phyloP scores from a whole-genome alignment of 2,113 vertebrate species.

The Sorex fumeus region DNA sequence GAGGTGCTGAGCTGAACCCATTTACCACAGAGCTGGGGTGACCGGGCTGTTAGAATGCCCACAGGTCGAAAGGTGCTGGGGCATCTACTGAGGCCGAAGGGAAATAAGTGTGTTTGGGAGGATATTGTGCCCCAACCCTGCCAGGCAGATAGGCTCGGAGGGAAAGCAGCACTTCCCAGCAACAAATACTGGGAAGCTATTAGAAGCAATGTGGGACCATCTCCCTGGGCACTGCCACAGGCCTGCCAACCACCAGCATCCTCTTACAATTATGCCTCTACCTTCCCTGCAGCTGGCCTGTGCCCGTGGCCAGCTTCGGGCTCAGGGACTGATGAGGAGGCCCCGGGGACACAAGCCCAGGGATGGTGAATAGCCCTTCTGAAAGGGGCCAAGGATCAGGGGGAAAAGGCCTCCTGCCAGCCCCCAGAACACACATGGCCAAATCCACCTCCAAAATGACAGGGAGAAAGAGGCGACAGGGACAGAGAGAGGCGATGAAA shows the following conservation, averaged over 20 bases:
- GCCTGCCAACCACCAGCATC: background rate
- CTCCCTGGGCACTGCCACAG: background rate
- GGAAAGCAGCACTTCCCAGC: conserved; percentile 31
- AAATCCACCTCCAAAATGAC: conserved; percentile 15
- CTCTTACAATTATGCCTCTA: background rate
- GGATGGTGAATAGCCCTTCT: background rate
- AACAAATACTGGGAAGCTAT: conserved; percentile 45
- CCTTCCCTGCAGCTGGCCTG: background rate
- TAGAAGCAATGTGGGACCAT: background rate
- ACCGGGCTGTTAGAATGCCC: background rate
- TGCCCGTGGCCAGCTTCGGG: background rate
- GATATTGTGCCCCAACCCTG: background rate
- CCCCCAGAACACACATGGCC: background rate
- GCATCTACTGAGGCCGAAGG: rapidly evolving
- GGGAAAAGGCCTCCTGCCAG: background rate
- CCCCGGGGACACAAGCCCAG: background rate
- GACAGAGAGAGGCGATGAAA: background rate
- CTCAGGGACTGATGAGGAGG: background rate
- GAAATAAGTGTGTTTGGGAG: background rate
- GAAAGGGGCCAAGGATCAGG: background rate
- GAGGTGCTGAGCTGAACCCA: no score
- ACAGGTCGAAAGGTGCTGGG: background rate
- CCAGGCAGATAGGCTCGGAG: background rate
- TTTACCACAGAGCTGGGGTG: background rate
- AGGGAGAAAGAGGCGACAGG: background rate